Evolutionary conservation across 2,113 vertebrate genomes (phyloP), one percentile per base, ranked within the genome.

Genomic region (Pomatostomus ruficeps): DNA sequence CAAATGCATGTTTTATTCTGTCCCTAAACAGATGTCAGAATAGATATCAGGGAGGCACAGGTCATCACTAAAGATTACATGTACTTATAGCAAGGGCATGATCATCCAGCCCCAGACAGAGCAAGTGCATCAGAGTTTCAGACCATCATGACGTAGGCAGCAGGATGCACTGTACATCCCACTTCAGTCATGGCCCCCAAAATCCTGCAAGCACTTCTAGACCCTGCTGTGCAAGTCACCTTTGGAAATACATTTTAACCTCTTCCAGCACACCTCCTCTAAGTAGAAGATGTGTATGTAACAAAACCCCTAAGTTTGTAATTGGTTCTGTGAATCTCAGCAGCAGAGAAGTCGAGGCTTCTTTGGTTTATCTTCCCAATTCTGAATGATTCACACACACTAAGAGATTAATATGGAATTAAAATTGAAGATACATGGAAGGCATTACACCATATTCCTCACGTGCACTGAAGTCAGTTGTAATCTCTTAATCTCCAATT

Each of bases 401-500:
- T 11, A 63, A 75, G 22, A 51, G 19, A 85, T 78, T 67, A 55
- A 52, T 29, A 28, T 26, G 42, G 59, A 88, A 90, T 79, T 91
- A 91, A 84, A 85, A 66, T 1, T 66, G 49, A 58, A 91, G 57
- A 67, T 61, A 81, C 23, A 20, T 20, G 45, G 84, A 89, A 7
- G 23, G 23, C 3, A 2, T 91, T 83, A 54, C 36, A 72, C 14
- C 13, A 12, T n/a, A 61, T 70, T 94, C 25, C 31, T 88, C 42
- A 42, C 0, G 0, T 36, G n/a, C 45, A 70, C 29, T 40, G 38
- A 91, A 91, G 26, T 61, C 31, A 66, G 11, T 23, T 76, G 49
- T 49, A 95, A 89, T 89, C 70, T 95, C 40, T 33, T 91, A 33
- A 87, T 93, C 88, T 96, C 46, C 51, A 82, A 23, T 89, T 92